Conservation (phyloP, 1,140 invertebrate species). For the Paralvinella palmiformis region DNA sequence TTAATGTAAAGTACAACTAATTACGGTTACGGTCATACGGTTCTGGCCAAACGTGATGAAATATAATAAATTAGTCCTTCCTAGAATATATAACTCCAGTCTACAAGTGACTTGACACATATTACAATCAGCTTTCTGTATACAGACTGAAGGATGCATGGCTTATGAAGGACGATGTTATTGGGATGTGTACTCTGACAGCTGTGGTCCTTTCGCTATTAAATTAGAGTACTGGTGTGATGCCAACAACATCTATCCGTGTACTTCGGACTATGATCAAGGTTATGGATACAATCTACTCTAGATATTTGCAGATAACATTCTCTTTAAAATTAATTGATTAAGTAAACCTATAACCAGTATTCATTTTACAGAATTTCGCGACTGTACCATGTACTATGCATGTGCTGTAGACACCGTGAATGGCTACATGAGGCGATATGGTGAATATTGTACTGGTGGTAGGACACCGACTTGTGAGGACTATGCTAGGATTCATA, state of each 20-base stretch:
- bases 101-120: no score
- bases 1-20: not conserved
- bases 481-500: conserved; percentile 23
- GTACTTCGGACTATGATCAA: conserved; percentile 2
- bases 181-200: conserved; percentile 33
- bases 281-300: not conserved
- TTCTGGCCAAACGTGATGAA: not conserved
- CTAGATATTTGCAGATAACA: not conserved
- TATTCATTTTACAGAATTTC: conserved; percentile 8
- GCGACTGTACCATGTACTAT: conserved; percentile 19
- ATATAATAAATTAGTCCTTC: no score
- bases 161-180: conserved; percentile 29
- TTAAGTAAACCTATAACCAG: not conserved
- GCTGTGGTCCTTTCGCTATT: no score
- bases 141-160: conserved; percentile 8
- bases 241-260: no score
- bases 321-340: no score
- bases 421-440: conserved; percentile 21
- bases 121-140: not conserved
- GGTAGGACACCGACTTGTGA: conserved; percentile 9
- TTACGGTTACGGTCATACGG: not conserved
- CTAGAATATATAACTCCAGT: no score
- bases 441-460: conserved; percentile 12
- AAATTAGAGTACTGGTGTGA: no score
- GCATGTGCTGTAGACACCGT: conserved; percentile 21